Base-by-base conservation (phyloP, 2,888 invertebrate genomes). In the Xylophagus ater region DNA sequence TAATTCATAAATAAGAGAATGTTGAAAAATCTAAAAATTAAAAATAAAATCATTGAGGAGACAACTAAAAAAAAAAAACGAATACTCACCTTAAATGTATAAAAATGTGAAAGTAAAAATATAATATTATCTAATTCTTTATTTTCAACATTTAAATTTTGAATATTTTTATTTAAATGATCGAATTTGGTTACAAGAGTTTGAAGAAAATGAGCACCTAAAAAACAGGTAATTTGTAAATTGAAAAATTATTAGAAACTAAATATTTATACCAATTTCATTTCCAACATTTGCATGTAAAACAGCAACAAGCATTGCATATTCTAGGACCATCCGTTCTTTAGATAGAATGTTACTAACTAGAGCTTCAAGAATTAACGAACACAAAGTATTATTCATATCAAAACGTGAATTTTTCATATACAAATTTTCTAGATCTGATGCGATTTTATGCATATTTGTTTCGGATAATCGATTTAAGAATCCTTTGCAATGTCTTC, bases 271-370 rank as follows among this genome's bases (percentile, higher is more conserved):
- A 79, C 89, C 92, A 35, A 96, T 77, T 74, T 97, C 94, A 3
- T 77, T 78, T 10, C 88, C 94, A 25, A 96, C 75, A 60, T 92
- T 90, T 0, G 87, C 85, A 60, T 94, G 92, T 20, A 94, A 61
- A 45, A 88, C 74, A 0, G 87, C 74, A 10, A 96, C 68, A 1
- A 96, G 59, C 50, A 92, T 76, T 19, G 84, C 76, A 54, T 92
- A 82, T 53, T 96, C 94, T 13, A 85, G 75, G 1, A 87, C 68
- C 54, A 93, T 70, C 18, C 87, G 65, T 51, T 84, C 82, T 0
- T 86, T 81, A 2, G 81, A 72, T 15, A 70, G 53, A 0, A 74
- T 68, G 3, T 69, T 58, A 0, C 73, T 66, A 2, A 86, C 67
- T 1, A 85, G 62, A 0, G 85, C 78, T 30, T 82, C 82, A 34